Evolutionary conservation across 2,888 invertebrate genomes (phyloP), one percentile per base, ranked within the genome.

Genomic region (Bruchidius siliquastri): DNA sequence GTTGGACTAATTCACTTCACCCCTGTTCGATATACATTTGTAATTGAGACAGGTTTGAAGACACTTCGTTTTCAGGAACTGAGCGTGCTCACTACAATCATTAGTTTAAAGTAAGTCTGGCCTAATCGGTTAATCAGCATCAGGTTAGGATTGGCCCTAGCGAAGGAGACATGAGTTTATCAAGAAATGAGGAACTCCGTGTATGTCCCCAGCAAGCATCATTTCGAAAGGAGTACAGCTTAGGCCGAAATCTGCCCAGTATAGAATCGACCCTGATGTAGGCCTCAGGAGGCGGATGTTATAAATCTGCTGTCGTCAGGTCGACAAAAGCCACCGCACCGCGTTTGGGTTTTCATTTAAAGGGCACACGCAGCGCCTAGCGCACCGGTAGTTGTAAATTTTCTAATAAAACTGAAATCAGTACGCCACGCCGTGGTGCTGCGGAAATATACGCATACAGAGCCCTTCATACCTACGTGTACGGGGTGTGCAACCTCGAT

Each of bases 371-470:
- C 49, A 49, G 79, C 77, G 77, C 75, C 75, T 73, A 21, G 68
- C 68, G 22, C 68, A 68, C 21, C 68, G 68, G 68, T 68, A 68
- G 78, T 77, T 80, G 79, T 78, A 79, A 80, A 80, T 79, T 77
- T 75, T 78, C 78, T 79, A 80, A 79, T 80, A 80, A 78, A 77
- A 74, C 73, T 68, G 77, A 80, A 80, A 80, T 80, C 79, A 77
- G 77, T 79, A 79, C 77, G 74, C 71, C 68, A 66, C 73, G 77
- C 74, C 71, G 67, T 69, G 71, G 71, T 73, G 26, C 18, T 49
- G 18, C 49, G 8, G 49, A 8, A 1, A 49, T 49, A 49, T 49
- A 49, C 49, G 49, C 49, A 49, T 13, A 49, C 18, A 49, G 49
- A 49, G 49, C 8, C 49, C 49, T 49, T 49, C 49, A 49, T 49